Evolutionary conservation across 2,797 vertebrate genomes (phyloP).

Genomic region (Gephyroberyx darwinii): DNA sequence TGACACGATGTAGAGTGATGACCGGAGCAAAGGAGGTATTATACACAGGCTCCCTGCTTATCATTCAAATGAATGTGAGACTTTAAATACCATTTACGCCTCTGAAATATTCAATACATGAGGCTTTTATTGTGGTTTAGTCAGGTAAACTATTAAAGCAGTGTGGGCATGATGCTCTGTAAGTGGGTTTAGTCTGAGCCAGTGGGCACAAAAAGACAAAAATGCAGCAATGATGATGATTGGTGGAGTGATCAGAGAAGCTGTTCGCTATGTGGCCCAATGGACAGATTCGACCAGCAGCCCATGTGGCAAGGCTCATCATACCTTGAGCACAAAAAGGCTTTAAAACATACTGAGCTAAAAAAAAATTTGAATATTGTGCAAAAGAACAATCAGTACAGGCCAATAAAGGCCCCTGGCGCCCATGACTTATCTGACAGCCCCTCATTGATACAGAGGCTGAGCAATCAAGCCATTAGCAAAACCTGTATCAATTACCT

Average conservation of each 20-base stretch:
- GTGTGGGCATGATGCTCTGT: conserved; percentile 1
- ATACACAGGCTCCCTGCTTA: neutral
- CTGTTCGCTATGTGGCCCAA: neutral
- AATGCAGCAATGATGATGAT: neutral
- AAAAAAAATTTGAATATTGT: too few species aligned
- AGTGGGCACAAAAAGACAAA: neutral
- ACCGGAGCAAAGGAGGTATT: neutral
- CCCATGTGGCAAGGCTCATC: neutral
- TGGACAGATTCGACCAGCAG: neutral
- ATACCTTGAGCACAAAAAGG: neutral
- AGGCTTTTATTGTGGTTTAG: neutral
- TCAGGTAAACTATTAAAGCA: conserved; percentile 8
- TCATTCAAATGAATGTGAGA: conserved; percentile 2
- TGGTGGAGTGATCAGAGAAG: neutral
- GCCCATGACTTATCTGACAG: too few species aligned
- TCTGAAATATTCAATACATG: conserved; percentile 10
- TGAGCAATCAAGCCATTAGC: too few species aligned
- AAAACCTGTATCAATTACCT: too few species aligned
- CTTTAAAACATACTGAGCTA: too few species aligned
- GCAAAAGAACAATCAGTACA: too few species aligned
- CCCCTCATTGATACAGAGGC: too few species aligned
- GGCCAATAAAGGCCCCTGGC: too few species aligned
- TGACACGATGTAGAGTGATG: neutral
- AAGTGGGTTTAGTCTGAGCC: conserved; percentile 4
- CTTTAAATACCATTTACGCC: conserved; percentile 6